Evolutionary conservation across 2,797 vertebrate species (phyloP).

Genomic region (Hafferia zeledoni): DNA sequence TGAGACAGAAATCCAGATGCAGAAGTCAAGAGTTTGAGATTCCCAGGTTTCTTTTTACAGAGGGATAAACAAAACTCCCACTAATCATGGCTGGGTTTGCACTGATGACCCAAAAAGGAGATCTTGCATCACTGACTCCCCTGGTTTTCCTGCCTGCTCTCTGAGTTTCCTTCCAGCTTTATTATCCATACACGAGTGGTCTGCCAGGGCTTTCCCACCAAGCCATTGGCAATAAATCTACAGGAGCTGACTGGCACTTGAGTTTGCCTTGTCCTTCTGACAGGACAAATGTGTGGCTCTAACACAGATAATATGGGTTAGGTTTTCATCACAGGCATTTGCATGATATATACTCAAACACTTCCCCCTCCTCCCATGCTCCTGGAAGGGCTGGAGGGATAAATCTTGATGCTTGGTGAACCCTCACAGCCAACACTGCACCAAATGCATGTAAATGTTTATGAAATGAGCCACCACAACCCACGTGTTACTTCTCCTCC

Average conservation of each 20-base stretch:
- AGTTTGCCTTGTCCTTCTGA: constrained; percentile 8
- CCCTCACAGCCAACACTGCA: not conserved
- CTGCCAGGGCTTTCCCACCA: not conserved
- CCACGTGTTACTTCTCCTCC: not conserved
- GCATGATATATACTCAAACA: not conserved
- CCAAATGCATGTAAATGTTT: not conserved
- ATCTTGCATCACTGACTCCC: rapidly evolving
- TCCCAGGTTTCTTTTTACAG: not conserved
- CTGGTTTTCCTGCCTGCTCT: not conserved
- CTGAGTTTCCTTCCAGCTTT: not conserved
- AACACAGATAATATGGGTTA: not conserved
- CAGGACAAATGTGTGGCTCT: not conserved
- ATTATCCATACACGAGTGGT: not conserved
- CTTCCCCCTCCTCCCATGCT: not conserved
- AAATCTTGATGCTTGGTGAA: constrained; percentile 31
- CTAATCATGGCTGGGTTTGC: rapidly evolving
- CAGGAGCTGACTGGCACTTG: not conserved
- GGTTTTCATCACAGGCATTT: constrained; percentile 15
- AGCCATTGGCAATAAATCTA: not conserved
- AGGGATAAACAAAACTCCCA: not conserved
- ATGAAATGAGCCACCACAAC: not conserved
- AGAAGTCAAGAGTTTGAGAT: not conserved
- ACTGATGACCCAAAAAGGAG: not conserved
- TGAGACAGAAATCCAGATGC: not conserved
- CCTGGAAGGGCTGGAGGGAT: not conserved